Base-by-base conservation (phyloP, 2,888 invertebrate species). In the Ormyrus labotus region DNA sequence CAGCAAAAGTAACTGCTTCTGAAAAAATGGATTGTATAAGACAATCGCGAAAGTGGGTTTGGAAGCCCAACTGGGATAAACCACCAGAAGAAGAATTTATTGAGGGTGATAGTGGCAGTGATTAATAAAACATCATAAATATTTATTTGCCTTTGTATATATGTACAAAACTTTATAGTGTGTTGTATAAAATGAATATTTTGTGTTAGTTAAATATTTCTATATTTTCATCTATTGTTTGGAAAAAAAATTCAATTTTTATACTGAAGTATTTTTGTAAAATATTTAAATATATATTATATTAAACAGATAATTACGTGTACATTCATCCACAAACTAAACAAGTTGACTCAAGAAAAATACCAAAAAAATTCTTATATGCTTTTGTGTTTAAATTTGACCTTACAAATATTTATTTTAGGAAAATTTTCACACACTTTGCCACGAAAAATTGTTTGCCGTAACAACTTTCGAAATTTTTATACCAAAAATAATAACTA, bases 21-120 rank as follows among this genome's bases (percentile, higher is more conserved):
- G 90, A 90, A 80, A 90, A 87, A 61, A 90, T 91, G 90, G 88
- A 89, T 47, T 85, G 72, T n/a, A 82, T 91, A 13, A 88, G 89
- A 50, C 86, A 89, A 73, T 90, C 90, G 4, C 87, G 90, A 0
- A 90, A 89, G 83, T 89, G 89, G 89, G 90, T 90, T 79, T 89
- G 87, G 87, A 90, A 85, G 82, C 90, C 90, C 53, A 85, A 86
- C 4, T 90, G 89, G 89, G 84, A 87, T 71, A 82, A 83, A 64
- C 70, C 76, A 45, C 67, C 84, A 51, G 81, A 82, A 77, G 81
- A 75, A 68, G 57, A 77, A 34, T 34, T 34, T 34, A 34, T 34
- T 11, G 58, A 64, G 2, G 67, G 64, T 51, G 11, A 70, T 10
- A 65, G 69, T 13, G 77, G 76, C n/a, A 63, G 53, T 63, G 53